Conservation (phyloP, 1,140 invertebrate species). For the Mamestra configurata region DNA sequence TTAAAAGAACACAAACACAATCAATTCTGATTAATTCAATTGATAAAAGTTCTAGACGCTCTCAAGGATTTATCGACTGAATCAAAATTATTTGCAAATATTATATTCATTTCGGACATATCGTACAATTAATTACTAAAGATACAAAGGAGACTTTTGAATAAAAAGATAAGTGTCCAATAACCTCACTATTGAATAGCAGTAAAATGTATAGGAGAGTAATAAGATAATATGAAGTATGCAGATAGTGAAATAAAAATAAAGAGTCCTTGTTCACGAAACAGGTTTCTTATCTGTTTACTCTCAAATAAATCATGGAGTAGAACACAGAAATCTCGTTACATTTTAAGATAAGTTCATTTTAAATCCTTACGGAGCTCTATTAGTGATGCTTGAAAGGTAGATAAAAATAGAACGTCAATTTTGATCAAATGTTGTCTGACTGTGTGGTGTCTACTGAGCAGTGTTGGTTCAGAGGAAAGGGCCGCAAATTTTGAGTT, state of each 20-base stretch:
- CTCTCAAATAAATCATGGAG: conserved; percentile 14
- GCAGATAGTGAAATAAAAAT: neutral
- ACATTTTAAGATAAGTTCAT: conserved; percentile 13
- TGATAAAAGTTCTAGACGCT: conserved; percentile 22
- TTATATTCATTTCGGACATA: neutral
- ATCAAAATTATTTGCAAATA: conserved; percentile 17
- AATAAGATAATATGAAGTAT: conserved; percentile 5
- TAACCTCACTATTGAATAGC: neutral
- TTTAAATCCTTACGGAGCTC: neutral
- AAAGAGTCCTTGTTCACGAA: neutral
- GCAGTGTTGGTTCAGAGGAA: too few relatives aligned
- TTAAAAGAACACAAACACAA: neutral
- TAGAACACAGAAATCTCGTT: conserved; percentile 7
- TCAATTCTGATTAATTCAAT: neutral
- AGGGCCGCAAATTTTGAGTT: too few relatives aligned
- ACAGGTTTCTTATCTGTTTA: neutral
- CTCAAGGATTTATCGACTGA: conserved; percentile 3
- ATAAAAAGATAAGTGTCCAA: conserved; percentile 21
- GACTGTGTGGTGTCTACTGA: too few relatives aligned
- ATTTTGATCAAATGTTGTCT: too few relatives aligned
- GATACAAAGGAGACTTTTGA: neutral
- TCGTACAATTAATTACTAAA: neutral
- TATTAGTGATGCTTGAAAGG: neutral
- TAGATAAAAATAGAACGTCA: neutral
- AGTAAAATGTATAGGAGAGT: conserved; percentile 2